Evolutionary conservation across 35 echinoderm and acorn worm species (phyloP).

Genomic region (Amphiura filiformis): DNA sequence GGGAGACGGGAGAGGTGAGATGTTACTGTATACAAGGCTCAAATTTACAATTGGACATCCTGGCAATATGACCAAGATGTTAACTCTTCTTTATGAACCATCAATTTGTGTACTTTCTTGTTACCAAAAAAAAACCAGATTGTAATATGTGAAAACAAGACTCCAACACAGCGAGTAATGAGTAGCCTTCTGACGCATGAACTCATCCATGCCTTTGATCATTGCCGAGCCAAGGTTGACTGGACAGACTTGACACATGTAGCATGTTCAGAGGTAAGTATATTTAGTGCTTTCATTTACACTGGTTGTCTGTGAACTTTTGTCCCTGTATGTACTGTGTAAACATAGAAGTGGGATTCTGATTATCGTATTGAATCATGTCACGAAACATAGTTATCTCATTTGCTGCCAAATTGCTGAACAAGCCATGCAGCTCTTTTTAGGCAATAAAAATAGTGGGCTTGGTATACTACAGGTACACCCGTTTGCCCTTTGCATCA

Average conservation of each 20-base stretch:
- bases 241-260: slow-evolving; percentile 82
- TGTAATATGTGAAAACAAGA: slow-evolving; percentile 87
- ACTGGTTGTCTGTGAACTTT: not conserved
- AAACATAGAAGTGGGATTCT: not conserved
- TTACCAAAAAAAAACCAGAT: slow-evolving; percentile 46
- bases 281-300: too few species aligned
- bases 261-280: slow-evolving; percentile 84
- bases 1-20: too few species aligned
- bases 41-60: not conserved
- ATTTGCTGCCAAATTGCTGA: too few species aligned
- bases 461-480: too few species aligned
- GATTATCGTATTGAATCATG: not conserved
- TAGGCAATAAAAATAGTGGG: too few species aligned
- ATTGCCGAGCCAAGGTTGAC: slow-evolving; percentile 70
- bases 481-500: too few species aligned
- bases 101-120: not conserved
- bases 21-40: too few species aligned
- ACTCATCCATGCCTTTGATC: slow-evolving; percentile 88
- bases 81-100: not conserved
- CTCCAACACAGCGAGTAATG: slow-evolving; percentile 46
- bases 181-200: slow-evolving; percentile 86
- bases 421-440: too few species aligned
- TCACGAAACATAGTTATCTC: too few species aligned
- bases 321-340: not conserved
- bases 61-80: not conserved